Percentiles rank a stretch among this genome's conserved stretches.
Evolutionary conservation across 2,888 invertebrate species (phyloP).

Genomic region (Kuschelorhynchus macadamiae): DNA sequence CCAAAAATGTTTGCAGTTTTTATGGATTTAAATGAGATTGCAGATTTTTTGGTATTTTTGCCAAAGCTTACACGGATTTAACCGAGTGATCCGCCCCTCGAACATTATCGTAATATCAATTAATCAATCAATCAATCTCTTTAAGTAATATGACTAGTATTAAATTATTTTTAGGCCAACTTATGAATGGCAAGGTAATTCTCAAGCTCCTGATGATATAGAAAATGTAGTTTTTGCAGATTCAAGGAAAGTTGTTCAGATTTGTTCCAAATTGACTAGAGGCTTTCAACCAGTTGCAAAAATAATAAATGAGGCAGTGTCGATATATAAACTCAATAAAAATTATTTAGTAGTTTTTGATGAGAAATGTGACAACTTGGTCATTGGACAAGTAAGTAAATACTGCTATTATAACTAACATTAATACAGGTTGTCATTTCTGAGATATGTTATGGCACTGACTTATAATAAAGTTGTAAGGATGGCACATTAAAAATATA

Average conservation of each 20-base stretch:
- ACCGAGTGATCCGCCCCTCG: too few relatives aligned
- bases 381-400: constrained; percentile 57
- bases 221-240: constrained; percentile 56
- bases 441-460: too few relatives aligned
- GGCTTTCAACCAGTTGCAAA: constrained; percentile 44
- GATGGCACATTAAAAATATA: too few relatives aligned
- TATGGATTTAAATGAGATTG: too few relatives aligned
- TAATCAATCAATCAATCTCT: too few relatives aligned
- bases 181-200: constrained; percentile 54
- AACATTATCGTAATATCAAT: too few relatives aligned
- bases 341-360: constrained; percentile 54
- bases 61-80: too few relatives aligned
- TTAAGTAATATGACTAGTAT: too few relatives aligned
- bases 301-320: constrained; percentile 44
- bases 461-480: too few relatives aligned
- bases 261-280: constrained; percentile 42
- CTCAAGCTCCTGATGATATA: constrained; percentile 49
- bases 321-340: constrained; percentile 51
- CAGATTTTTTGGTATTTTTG: too few relatives aligned
- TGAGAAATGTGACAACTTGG: constrained; percentile 49
- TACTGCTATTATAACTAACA: neutral
- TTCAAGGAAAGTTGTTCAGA: constrained; percentile 42
- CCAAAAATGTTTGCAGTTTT: too few relatives aligned
- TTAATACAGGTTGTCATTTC: neutral
- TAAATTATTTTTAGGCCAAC: constrained; percentile 53